Evolutionary conservation across 1,140 invertebrate species (phyloP).

Genomic region (Arion vulgaris): DNA sequence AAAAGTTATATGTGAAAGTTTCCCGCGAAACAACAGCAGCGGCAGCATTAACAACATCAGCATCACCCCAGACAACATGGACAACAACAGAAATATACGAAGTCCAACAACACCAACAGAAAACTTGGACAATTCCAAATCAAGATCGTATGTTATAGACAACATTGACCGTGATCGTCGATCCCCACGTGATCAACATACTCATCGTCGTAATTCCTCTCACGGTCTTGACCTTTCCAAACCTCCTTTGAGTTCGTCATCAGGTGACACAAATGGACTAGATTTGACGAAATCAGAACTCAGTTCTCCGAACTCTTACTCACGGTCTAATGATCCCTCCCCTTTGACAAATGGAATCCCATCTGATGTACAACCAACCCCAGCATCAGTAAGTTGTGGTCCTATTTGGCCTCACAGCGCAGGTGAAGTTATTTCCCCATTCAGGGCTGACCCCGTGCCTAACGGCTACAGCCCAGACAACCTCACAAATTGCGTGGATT

Average conservation of each 20-base stretch:
- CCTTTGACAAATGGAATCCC: not conserved
- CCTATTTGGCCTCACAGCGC: constrained; percentile 4
- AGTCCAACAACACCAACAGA: not conserved
- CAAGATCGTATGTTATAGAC: not conserved
- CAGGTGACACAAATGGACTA: constrained; percentile 6
- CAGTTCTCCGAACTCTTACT: not conserved
- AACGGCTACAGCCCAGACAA: constrained; percentile 30
- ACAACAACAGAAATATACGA: constrained; percentile 26
- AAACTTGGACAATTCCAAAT: not conserved
- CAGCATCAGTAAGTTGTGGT: not conserved
- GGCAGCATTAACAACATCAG: constrained; percentile 15
- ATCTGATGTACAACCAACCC: not conserved
- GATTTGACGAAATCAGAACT: constrained; percentile 27
- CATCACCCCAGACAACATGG: constrained; percentile 39
- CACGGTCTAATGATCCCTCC: not conserved
- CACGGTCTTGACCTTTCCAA: constrained; percentile 35
- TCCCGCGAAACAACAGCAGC: constrained; percentile 1
- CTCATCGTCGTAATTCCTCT: constrained; percentile 7
- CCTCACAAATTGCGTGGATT: not conserved
- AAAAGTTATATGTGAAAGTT: constrained; percentile 15
- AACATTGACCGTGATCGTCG: not conserved
- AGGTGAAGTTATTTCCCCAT: constrained; percentile 24
- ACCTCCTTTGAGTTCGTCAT: not conserved
- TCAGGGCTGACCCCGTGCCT: not conserved
- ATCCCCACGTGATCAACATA: not conserved